Conservation (phyloP, 2,113 vertebrate species). For the Pseudois nayaur region DNA sequence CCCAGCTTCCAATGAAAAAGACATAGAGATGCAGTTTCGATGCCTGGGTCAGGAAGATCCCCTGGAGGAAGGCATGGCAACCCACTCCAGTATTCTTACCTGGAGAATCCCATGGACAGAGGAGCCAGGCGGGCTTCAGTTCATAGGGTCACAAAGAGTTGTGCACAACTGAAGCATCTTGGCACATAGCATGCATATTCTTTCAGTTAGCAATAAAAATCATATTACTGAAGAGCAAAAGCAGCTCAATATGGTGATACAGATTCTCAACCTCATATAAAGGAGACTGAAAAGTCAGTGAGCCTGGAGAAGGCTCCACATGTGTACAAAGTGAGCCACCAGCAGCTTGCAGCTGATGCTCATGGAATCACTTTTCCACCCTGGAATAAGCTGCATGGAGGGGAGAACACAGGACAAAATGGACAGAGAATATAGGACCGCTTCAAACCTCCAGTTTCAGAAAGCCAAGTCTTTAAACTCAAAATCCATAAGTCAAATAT, state of each 20-base stretch:
- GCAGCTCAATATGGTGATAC: not conserved
- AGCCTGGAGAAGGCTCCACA: not conserved
- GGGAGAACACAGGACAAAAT: not conserved
- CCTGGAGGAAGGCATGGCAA: not conserved
- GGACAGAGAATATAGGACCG: not conserved
- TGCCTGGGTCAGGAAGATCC: not conserved
- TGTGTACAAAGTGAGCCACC: not conserved
- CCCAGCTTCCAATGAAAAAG: not conserved
- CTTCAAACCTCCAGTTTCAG: not conserved
- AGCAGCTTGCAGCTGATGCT: not conserved
- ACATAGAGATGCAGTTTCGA: not conserved
- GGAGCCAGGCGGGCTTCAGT: not conserved
- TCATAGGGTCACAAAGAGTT: not conserved
- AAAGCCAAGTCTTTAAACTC: not conserved
- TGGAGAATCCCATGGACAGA: not conserved
- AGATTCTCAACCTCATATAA: not conserved
- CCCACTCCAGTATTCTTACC: not conserved
- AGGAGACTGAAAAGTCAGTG: not conserved
- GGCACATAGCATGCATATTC: not conserved
- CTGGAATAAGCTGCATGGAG: not conserved
- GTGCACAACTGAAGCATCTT: not conserved
- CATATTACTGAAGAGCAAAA: not conserved
- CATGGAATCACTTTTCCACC: not conserved
- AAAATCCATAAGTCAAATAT: not conserved
- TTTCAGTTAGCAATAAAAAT: slow-evolving; percentile 46